These are phyloP conservation scores for Lamproptera curius DNA, from an alignment of 2,888 invertebrate genomes.

Conservation along the genomic window DNA sequence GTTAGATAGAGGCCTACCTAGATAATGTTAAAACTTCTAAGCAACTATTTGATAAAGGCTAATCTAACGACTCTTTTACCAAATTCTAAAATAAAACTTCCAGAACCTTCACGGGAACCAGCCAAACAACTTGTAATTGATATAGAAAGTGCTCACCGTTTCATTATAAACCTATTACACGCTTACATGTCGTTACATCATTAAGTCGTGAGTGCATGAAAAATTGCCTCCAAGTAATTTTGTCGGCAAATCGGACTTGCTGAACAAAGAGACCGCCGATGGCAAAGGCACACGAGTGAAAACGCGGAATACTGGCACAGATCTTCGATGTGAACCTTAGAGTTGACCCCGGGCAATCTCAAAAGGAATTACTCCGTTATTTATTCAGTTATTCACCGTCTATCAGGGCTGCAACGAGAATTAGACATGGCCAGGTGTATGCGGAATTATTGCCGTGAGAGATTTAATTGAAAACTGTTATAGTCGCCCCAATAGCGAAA, in stretches of 20 bases:
- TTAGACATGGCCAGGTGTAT: constrained; percentile 16
- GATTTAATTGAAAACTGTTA: neutral
- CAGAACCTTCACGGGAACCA: constrained; percentile 35
- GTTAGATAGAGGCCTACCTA: too few species aligned
- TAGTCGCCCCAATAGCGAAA: neutral
- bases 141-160: constrained; percentile 54
- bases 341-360: constrained; percentile 67
- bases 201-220: constrained; percentile 32
- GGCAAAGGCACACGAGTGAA: constrained; percentile 63
- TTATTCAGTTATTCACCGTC: constrained; percentile 52
- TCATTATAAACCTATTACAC: constrained; percentile 42
- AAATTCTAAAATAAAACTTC: too few species aligned
- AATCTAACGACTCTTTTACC: too few species aligned
- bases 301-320: constrained; percentile 68
- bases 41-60: too few species aligned
- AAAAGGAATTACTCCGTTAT: constrained; percentile 69
- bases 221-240: constrained; percentile 33
- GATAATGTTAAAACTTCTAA: too few species aligned
- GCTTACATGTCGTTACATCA: constrained; percentile 37
- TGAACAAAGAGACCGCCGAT: constrained; percentile 30
- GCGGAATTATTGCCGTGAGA: neutral
- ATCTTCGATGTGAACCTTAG: constrained; percentile 63
- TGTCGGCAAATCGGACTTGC: constrained; percentile 36
- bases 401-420: constrained; percentile 45
- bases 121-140: constrained; percentile 50